These are phyloP conservation scores for Melangyna quadrimaculata DNA, from an alignment of 2,888 invertebrate genomes.

Conservation along the genomic window DNA sequence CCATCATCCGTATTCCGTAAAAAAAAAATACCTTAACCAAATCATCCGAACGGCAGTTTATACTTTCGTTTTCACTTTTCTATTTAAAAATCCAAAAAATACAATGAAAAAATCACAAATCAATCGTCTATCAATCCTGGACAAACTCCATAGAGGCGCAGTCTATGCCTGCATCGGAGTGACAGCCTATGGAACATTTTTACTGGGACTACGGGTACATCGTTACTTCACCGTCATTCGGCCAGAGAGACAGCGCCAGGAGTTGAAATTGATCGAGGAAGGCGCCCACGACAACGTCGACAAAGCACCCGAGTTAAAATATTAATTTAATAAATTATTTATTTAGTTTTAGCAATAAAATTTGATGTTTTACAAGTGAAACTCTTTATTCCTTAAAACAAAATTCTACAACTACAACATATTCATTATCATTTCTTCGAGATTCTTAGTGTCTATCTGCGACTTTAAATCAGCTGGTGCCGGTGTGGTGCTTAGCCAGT, in stretches of 20 bases:
- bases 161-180: conserved; percentile 83
- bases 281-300: conserved; percentile 78
- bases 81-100: background rate
- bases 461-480: conserved; percentile 76
- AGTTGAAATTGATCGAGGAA: conserved; percentile 82
- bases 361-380: conserved; percentile 11
- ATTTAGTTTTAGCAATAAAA: conserved; percentile 52
- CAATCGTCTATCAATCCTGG: conserved; percentile 78
- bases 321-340: conserved; percentile 65
- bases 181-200: conserved; percentile 82
- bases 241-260: conserved; percentile 81
- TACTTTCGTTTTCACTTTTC: background rate
- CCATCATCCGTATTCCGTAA: too few species aligned
- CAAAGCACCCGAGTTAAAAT: conserved; percentile 79
- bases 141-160: conserved; percentile 83
- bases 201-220: conserved; percentile 81
- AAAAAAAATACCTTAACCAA: background rate
- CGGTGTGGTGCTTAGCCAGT: conserved; percentile 82
- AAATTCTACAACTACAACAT: conserved; percentile 73
- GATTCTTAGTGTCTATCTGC: conserved; percentile 79
- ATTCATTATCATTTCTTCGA: conserved; percentile 80
- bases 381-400: conserved; percentile 37
- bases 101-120: conserved; percentile 79
- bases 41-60: background rate
- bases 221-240: conserved; percentile 82